Base-by-base conservation (phyloP, 2,888 invertebrate genomes). In the Horisme vitalbata region DNA sequence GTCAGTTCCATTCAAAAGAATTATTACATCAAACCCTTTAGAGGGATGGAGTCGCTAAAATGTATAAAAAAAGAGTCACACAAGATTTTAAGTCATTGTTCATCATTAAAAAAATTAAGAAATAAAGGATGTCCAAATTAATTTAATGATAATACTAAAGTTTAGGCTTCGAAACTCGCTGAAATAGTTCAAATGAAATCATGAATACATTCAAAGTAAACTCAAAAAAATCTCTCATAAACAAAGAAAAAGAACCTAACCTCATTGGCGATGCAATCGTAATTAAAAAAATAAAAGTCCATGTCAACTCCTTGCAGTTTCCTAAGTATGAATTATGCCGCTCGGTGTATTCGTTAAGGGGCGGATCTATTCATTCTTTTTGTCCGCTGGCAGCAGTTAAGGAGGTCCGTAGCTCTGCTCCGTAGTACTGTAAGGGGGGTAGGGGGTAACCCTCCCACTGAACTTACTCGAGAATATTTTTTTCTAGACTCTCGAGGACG, bases 351-450 rank as follows among this genome's bases (percentile, higher is more conserved):
- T 88, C 88, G 88, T 84, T 87, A 87, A 84, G 89, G 85, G 88
- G 88, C 85, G 86, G 85, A 86, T 88, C 86, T 78, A 88, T 89
- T 88, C 88, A 88, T 88, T 89, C 88, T 88, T 89, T 89, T 89
- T 88, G 89, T 87, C 85, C 88, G 86, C 77, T 78, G 67, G 66
- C 69, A 80, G 76, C 86, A 83, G 84, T 86, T 86, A 89, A 87
- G 88, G 88, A 86, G 87, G 84, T 81, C 82, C 79, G 74, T 70
- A 28, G 65, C 70, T 66, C 68, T 57, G 65, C 70, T 66, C 68
- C 58, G 36, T 45, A 41, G 41, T 47, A 34, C 43, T 39, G 30
- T 18, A 26, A 54, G 61, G 54, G 74, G 65, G 70, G 55, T 55
- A 27, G 38, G 38, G 38, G 45, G 41, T 48, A 57, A 71, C 74